Conservation (phyloP, 1,140 invertebrate genomes). For the Ephestia elutella region DNA sequence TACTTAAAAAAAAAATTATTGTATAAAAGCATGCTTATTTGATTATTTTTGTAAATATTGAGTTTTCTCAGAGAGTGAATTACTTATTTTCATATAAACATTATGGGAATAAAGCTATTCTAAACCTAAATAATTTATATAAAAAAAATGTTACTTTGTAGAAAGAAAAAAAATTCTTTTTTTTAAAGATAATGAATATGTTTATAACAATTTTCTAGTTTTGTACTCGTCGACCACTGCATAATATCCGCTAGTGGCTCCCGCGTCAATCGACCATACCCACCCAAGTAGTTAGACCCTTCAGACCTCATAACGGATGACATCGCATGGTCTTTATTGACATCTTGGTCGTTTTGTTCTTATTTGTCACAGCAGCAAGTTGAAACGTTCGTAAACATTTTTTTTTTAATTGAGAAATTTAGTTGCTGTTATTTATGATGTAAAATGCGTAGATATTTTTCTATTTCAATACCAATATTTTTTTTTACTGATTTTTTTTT, state of each 20-base stretch:
- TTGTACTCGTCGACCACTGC: constrained; percentile 10
- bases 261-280: not conserved
- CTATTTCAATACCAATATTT: not conserved
- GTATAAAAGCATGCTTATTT: too few species aligned
- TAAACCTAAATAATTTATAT: too few species aligned
- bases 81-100: not conserved
- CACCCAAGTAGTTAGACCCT: constrained; percentile 1
- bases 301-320: not conserved
- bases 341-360: not conserved
- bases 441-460: not conserved
- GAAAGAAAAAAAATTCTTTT: too few species aligned
- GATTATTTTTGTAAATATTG: too few species aligned
- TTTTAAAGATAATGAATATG: constrained; percentile 4
- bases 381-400: not conserved
- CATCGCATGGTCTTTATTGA: not conserved
- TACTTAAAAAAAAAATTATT: too few species aligned
- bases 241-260: not conserved
- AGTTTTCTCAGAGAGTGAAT: too few species aligned
- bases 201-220: constrained; percentile 23
- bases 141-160: too few species aligned
- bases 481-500: not conserved
- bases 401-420: not conserved
- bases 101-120: too few species aligned
- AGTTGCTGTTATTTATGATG: not conserved
- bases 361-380: not conserved